Conservation (phyloP, 2,113 vertebrate genomes). For the Dolichotis patagonum region DNA sequence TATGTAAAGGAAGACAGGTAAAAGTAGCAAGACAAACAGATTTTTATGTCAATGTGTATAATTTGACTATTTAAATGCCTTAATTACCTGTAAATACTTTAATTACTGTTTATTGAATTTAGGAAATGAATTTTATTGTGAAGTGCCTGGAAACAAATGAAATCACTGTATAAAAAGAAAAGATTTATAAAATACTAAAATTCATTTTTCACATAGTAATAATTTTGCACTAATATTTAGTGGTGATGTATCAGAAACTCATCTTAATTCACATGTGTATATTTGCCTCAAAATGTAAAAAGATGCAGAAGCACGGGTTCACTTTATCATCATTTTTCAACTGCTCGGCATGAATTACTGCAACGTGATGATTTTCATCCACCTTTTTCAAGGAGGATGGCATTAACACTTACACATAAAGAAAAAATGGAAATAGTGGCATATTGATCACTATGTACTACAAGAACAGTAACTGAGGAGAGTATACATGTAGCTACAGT, state of each 20-base stretch:
- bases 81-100: background rate
- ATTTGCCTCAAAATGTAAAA: background rate
- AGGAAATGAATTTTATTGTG: background rate
- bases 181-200: background rate
- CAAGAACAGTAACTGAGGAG: background rate
- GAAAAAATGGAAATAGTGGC: background rate
- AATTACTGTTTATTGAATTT: background rate
- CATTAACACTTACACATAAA: background rate
- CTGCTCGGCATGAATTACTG: background rate
- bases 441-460: background rate
- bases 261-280: background rate
- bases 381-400: background rate
- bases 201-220: background rate
- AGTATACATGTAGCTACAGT: background rate
- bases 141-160: background rate
- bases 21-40: background rate
- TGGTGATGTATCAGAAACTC: background rate
- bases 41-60: background rate
- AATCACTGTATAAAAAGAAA: background rate
- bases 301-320: background rate
- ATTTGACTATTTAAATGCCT: background rate
- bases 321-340: conserved; percentile 27
- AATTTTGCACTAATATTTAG: background rate
- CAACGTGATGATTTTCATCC: background rate
- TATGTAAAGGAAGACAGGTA: background rate